These are phyloP conservation scores for Drosophila parabipectinata DNA, from an alignment of 1,140 invertebrate genomes.

Conservation along the genomic window DNA sequence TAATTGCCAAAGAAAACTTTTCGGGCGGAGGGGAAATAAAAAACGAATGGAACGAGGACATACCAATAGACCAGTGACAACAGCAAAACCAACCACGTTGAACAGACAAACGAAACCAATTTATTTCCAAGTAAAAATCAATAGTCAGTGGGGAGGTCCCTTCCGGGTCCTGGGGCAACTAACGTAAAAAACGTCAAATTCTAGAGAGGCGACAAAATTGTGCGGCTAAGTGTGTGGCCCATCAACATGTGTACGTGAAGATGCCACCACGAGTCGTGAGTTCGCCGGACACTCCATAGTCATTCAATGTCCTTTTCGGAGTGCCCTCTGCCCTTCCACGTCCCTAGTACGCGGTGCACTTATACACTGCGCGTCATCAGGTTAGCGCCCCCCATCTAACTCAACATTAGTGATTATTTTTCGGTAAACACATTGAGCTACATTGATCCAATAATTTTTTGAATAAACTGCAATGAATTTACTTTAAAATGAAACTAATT, in stretches of 20 bases:
- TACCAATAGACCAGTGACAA: constrained; percentile 32
- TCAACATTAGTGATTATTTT: too few relatives aligned
- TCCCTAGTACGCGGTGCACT: constrained; percentile 24
- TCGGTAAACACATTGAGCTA: too few relatives aligned
- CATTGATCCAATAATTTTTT: too few relatives aligned
- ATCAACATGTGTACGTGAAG: constrained; percentile 48
- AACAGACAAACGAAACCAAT: constrained; percentile 80
- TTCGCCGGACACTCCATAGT: constrained; percentile 20
- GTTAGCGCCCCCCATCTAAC: too few relatives aligned
- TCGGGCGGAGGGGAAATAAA: constrained; percentile 17
- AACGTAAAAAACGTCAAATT: constrained; percentile 59
- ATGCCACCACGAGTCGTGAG: constrained; percentile 41
- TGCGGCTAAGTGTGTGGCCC: constrained; percentile 23
- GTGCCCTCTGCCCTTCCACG: constrained; percentile 5
- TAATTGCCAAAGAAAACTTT: constrained; percentile 76
- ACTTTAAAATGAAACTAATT: too few relatives aligned
- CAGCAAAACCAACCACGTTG: constrained; percentile 30
- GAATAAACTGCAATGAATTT: too few relatives aligned
- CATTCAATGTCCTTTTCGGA: constrained; percentile 19
- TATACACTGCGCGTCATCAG: too few relatives aligned
- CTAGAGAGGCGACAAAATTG: constrained; percentile 47
- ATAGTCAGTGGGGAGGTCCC: constrained; percentile 48
- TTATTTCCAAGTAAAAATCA: constrained; percentile 81
- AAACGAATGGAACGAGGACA: constrained; percentile 9
- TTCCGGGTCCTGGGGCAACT: constrained; percentile 28